Evolutionary conservation across 2,113 vertebrate genomes (phyloP), one percentile per base, ranked within the genome.

Genomic region (Nettapus auritus): DNA sequence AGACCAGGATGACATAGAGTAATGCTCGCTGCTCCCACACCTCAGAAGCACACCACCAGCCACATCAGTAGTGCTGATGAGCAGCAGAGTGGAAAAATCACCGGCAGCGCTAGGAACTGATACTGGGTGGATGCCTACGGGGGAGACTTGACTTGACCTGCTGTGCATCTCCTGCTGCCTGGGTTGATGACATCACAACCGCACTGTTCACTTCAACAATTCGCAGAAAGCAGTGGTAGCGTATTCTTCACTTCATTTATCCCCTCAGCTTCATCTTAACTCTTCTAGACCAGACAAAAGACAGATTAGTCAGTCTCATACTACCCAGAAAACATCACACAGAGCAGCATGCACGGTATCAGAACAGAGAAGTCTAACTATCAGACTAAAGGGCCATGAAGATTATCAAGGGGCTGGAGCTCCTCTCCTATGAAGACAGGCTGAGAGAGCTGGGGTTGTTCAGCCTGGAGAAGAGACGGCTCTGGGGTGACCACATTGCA

Each of bases 11-110:
- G 40, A 40, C 40, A 13, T 13, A 40, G 40, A 40, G 13, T 40
- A 40, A 13, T 13, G 13, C 13, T 40, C 13, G 0, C 25, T 70
- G 66, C 0, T 0, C 53, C 44, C 50, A 11, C 60, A 3, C 36
- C 25, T 34, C 6, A 21, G 22, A 55, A 26, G 38, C 13, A 5
- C 57, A 8, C 19, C 38, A 36, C 23, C 53, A 68, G 81, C 40
- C 29, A 33, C 13, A 44, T 31, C 38, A 12, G 63, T 6, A 55
- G 70, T 0, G 0, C 33, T 31, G 53, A 60, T 1, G 1, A 29
- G 3, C 4, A 40, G 64, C 68, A 23, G 13, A 0, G 18, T 7
- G 33, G 55, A 59, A 48, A 36, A 64, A 29, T 23, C 40, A 33
- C 3, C n/a, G 0, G 1, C 22, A 5, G 59, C 28, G 33, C 40